These are phyloP conservation scores for Hiodon tergisus DNA, from an alignment of 2,113 vertebrate genomes.

Conservation along the genomic window DNA sequence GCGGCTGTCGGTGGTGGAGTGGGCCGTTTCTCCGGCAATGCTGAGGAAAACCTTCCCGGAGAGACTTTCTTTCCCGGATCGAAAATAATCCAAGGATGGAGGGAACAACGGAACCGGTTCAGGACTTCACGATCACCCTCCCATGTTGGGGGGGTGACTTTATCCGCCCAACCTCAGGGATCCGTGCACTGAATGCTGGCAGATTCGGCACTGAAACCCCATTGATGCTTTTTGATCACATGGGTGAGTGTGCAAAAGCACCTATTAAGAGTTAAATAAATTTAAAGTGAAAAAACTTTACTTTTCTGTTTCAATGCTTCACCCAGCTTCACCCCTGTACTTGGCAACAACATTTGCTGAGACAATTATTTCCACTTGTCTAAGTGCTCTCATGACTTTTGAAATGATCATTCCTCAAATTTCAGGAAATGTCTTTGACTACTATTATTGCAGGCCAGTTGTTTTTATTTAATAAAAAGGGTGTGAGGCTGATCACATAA, in stretches of 20 bases:
- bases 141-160: too few relatives aligned
- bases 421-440: slow-evolving; percentile 9
- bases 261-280: not conserved
- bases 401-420: slow-evolving; percentile 2
- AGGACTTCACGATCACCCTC: too few relatives aligned
- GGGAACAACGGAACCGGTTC: not conserved
- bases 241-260: not conserved
- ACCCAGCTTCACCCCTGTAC: slow-evolving; percentile 21
- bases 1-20: not conserved
- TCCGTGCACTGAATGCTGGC: not conserved
- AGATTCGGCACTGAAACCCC: not conserved
- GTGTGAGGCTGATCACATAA: not conserved
- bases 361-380: slow-evolving; percentile 31
- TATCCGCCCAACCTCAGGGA: not conserved
- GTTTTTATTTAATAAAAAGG: slow-evolving; percentile 4
- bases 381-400: slow-evolving; percentile 11
- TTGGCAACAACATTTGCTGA: slow-evolving; percentile 32
- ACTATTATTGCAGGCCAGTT: slow-evolving; percentile 4
- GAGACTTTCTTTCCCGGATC: not conserved
- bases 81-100: not conserved
- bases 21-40: too few relatives aligned
- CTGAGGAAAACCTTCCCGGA: not conserved
- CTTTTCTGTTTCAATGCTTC: slow-evolving; percentile 8
- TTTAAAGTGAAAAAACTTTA: not conserved
- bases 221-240: slow-evolving; percentile 1